Evolutionary conservation across 2,797 vertebrate genomes (phyloP).

Genomic region (Centropyge bicolor): DNA sequence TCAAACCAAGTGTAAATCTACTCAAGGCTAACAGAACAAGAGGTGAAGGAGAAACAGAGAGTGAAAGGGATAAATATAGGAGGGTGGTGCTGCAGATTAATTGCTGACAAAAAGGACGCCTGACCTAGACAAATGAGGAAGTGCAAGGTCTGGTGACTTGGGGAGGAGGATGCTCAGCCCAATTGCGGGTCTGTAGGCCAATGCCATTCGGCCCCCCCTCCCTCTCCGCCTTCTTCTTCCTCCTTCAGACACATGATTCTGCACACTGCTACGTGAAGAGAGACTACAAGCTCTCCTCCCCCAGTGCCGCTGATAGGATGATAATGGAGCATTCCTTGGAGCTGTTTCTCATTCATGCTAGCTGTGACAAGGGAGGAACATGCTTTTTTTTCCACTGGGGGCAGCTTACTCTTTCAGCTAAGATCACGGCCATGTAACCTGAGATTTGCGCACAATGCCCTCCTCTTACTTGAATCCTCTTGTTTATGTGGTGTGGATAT

Average conservation of each 20-base stretch:
- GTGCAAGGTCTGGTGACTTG: constrained; percentile 76
- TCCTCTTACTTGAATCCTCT: constrained; percentile 63
- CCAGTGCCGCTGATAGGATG: constrained; percentile 78
- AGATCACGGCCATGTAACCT: constrained; percentile 75
- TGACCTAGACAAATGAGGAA: constrained; percentile 83
- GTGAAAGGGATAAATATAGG: constrained; percentile 78
- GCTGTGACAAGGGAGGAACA: constrained; percentile 78
- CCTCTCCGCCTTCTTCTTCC: background rate
- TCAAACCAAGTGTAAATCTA: constrained; percentile 76
- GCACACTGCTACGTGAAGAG: constrained; percentile 63
- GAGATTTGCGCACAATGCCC: constrained; percentile 67
- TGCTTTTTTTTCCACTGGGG: constrained; percentile 58
- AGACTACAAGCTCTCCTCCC: constrained; percentile 74
- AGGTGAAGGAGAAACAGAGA: constrained; percentile 81
- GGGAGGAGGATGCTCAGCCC: constrained; percentile 72
- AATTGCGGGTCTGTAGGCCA: constrained; percentile 76
- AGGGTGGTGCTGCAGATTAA: constrained; percentile 80
- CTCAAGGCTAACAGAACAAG: constrained; percentile 71
- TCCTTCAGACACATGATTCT: constrained; percentile 74
- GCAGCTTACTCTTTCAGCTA: constrained; percentile 65
- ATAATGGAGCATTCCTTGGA: constrained; percentile 82
- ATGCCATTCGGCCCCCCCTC: constrained; percentile 34
- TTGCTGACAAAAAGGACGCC: constrained; percentile 83
- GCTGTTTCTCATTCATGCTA: constrained; percentile 81
- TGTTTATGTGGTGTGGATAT: constrained; percentile 58